phyloP scores from a whole-genome alignment of 2,113 vertebrate genomes.

The Mugil cephalus region DNA sequence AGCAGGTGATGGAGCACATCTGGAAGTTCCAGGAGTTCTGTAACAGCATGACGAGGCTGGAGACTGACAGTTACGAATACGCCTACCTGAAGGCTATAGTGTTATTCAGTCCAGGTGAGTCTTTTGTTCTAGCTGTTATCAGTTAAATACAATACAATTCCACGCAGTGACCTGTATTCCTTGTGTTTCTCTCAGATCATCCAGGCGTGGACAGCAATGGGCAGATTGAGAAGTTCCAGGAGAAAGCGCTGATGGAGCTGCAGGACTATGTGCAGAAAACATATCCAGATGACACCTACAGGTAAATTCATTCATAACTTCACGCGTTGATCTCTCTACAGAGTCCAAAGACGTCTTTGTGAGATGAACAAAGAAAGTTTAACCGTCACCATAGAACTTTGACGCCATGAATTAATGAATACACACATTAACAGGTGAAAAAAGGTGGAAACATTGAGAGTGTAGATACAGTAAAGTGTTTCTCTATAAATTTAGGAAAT shows the following conservation, averaged over 20 bases:
- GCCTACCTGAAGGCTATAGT: constrained; percentile 99
- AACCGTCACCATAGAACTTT: too few species aligned
- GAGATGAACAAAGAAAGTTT: too few species aligned
- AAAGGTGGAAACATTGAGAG: too few species aligned
- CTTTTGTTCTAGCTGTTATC: neutral
- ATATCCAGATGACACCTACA: constrained; percentile 97
- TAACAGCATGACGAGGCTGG: constrained; percentile 96
- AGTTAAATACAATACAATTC: neutral
- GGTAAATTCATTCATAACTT: constrained; percentile 78
- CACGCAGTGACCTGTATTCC: neutral
- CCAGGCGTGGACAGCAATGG: constrained; percentile 92
- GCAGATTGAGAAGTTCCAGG: constrained; percentile 98
- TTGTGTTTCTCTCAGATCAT: constrained; percentile 87
- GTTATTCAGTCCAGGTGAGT: constrained; percentile 97
- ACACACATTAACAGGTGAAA: too few species aligned
- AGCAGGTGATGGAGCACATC: constrained; percentile 99
- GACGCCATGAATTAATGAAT: too few species aligned
- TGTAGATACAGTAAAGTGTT: too few species aligned
- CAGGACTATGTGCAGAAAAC: constrained; percentile 99
- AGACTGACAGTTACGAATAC: constrained; percentile 96
- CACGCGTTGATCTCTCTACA: too few species aligned
- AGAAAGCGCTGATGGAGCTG: constrained; percentile 99
- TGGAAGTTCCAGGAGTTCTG: constrained; percentile 99
- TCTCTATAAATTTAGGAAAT: too few species aligned
- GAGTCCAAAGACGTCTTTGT: too few species aligned